Percentiles rank a stretch among this genome's conserved stretches.
Conservation (phyloP, 2,113 vertebrate species). For the Spheniscus mendiculus region DNA sequence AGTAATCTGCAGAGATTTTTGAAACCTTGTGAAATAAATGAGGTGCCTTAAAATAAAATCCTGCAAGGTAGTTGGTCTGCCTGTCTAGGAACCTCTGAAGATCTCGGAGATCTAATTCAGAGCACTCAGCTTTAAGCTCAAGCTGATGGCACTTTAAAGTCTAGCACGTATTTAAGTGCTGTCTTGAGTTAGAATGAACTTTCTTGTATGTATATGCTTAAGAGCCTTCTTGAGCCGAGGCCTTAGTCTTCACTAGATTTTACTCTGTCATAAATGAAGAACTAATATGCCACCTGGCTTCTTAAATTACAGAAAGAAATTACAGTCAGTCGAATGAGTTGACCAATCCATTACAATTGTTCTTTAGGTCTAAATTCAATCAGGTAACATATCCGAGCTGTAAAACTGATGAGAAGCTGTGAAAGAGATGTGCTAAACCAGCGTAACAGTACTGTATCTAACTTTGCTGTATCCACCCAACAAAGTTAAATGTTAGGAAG, state of each 20-base stretch:
- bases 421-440: background rate
- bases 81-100: background rate
- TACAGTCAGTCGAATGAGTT: background rate
- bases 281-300: background rate
- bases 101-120: background rate
- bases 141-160: background rate
- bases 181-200: background rate
- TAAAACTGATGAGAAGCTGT: background rate
- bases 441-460: background rate
- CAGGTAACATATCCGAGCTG: background rate
- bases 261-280: background rate
- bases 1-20: background rate
- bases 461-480: background rate
- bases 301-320: conserved; percentile 8
- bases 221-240: background rate
- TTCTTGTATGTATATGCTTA: background rate
- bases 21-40: background rate
- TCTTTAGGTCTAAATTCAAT: background rate
- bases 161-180: background rate
- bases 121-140: background rate
- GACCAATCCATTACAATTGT: background rate
- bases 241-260: background rate
- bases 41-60: background rate
- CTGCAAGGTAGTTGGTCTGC: background rate
- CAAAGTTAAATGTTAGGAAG: background rate